These are phyloP conservation scores for Drosophila navojoa DNA, from an alignment of 1,140 invertebrate genomes.

Conservation along the genomic window DNA sequence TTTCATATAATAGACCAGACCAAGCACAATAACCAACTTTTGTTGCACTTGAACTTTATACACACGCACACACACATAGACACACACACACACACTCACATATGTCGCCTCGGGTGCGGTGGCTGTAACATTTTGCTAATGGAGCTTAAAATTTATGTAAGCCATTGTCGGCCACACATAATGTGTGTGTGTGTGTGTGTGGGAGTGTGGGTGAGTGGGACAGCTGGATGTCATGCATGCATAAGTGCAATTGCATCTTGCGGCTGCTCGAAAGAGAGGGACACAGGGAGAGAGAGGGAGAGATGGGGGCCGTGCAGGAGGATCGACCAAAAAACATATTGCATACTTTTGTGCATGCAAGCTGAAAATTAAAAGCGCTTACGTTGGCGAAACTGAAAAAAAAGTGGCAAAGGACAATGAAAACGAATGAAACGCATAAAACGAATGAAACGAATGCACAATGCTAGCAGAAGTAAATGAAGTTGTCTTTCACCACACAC, in stretches of 20 bases:
- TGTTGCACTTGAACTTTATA: slow-evolving; percentile 74
- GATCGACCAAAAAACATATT: slow-evolving; percentile 65
- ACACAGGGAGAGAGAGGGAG: neutral
- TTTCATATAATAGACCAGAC: slow-evolving; percentile 65
- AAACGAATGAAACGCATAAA: slow-evolving; percentile 59
- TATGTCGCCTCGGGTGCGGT: slow-evolving; percentile 66
- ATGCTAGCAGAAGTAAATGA: slow-evolving; percentile 54
- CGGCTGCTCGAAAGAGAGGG: neutral
- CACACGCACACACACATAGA: slow-evolving; percentile 3
- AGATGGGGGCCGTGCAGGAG: neutral
- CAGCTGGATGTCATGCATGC: slow-evolving; percentile 71
- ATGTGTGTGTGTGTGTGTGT: slow-evolving; percentile 8
- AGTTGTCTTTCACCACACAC: slow-evolving; percentile 52
- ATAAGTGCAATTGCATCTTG: slow-evolving; percentile 63
- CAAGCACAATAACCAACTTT: slow-evolving; percentile 64
- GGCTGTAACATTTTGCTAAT: slow-evolving; percentile 78
- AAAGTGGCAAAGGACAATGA: slow-evolving; percentile 49
- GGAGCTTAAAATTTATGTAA: slow-evolving; percentile 82
- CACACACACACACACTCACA: slow-evolving; percentile 29
- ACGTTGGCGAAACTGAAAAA: slow-evolving; percentile 58
- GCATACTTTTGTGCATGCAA: slow-evolving; percentile 82
- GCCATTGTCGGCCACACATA: slow-evolving; percentile 63
- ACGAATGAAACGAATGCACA: slow-evolving; percentile 42
- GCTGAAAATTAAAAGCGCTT: slow-evolving; percentile 82
- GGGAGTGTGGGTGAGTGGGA: slow-evolving; percentile 10